phyloP scores from a whole-genome alignment of 2,888 invertebrate species.

The Xestia ashworthii region DNA sequence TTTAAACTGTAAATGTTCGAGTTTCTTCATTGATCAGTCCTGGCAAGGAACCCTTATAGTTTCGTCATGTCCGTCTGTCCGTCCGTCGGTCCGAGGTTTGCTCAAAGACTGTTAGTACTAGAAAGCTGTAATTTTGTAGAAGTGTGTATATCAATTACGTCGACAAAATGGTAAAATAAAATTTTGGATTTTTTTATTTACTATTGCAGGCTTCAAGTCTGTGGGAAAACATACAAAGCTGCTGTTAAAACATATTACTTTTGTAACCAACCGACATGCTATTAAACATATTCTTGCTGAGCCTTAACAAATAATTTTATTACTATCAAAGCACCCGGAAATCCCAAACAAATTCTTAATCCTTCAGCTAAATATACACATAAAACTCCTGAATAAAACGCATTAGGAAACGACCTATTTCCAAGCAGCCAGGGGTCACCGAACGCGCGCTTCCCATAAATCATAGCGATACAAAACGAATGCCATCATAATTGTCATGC shows the following conservation, averaged over 20 bases:
- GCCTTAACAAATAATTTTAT: slow-evolving; percentile 9
- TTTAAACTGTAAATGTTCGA: background rate
- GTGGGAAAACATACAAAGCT: background rate
- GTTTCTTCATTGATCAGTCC: background rate
- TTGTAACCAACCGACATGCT: background rate
- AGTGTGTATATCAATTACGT: too few species aligned
- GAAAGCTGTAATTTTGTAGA: too few species aligned
- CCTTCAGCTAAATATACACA: slow-evolving; percentile 41
- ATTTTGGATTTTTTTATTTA: too few species aligned
- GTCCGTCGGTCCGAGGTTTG: too few species aligned
- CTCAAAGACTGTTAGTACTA: too few species aligned
- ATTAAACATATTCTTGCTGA: background rate
- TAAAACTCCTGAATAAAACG: slow-evolving; percentile 43
- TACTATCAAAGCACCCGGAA: slow-evolving; percentile 34
- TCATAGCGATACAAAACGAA: slow-evolving; percentile 64
- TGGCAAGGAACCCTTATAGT: too few species aligned
- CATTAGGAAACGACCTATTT: slow-evolving; percentile 65
- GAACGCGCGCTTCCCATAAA: slow-evolving; percentile 58
- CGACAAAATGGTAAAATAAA: too few species aligned
- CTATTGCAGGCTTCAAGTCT: background rate
- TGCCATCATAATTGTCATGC: slow-evolving; percentile 68
- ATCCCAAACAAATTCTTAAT: slow-evolving; percentile 20
- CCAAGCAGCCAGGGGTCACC: slow-evolving; percentile 57
- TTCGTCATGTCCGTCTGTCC: too few species aligned
- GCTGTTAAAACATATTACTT: background rate